Evolutionary conservation across 2,113 vertebrate genomes (phyloP), one percentile per base, ranked within the genome.

Genomic region (Oophaga pumilio): DNA sequence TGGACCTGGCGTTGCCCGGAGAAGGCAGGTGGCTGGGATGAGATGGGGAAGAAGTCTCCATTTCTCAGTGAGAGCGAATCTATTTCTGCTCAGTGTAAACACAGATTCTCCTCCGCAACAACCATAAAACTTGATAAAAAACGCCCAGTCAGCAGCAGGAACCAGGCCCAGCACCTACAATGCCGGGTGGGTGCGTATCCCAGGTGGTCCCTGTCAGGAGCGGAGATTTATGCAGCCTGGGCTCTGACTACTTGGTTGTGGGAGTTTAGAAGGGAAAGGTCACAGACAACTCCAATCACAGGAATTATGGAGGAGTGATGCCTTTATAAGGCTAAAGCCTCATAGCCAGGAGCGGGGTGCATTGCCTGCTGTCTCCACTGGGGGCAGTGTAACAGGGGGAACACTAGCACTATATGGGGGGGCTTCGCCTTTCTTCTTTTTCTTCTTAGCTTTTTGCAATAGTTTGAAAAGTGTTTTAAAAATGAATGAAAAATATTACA

Each of bases 241-340:
- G 90, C 91, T 91, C 91, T 91, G 93, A 94, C 93, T 93, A 93
- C 93, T 93, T 94, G 91, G 92, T 93, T 91, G 91, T 90, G 90
- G 92, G 92, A 93, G 90, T 92, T 90, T 87, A 90, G 90, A 90
- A 90, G 92, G 89, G 91, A 87, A 91, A 91, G 93, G 91, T 92
- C 92, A 92, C 88, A 89, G 91, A 91, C 93, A 74, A 92, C 92
- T 91, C 88, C 87, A 92, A 91, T 92, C 90, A 91, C 91, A 91
- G 89, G 91, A 92, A 93, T 89, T 69, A 91, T 91, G 91, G 92
- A 81, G 93, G 89, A 92, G 90, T 90, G 90, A 91, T 91, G 93
- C 87, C 89, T 93, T 90, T 89, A 89, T 52, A 89, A 89, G 91
- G 90, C 82, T 89, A 90, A 86, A 84, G 68, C 57, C 20, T 11